Evolutionary conservation across 2,113 vertebrate species (phyloP), one percentile per base, ranked within the genome.

Genomic region (Poicephalus gulielmi): DNA sequence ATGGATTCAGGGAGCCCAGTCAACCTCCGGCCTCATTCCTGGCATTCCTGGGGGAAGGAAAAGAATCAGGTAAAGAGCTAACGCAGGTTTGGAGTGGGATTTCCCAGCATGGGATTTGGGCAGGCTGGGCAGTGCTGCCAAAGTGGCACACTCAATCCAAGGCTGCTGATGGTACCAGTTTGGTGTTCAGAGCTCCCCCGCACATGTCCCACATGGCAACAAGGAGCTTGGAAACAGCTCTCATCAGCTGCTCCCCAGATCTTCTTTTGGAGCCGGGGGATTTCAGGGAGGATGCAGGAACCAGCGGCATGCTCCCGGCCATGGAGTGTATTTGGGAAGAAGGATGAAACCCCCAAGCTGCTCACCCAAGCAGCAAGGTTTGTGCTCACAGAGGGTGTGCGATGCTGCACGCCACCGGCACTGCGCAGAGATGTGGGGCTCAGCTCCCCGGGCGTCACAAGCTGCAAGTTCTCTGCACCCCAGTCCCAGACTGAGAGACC

Each of bases 321-420:
- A 27, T 0, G 1, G 27, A 3, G 5, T 19, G 6, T 1, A 0
- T 8, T 8, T 59, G 59, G 14, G 24, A 78, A 53, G 22, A 62
- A 64, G 39, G 52, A 35, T 46, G 52, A 71, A 30, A 6, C 0
- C 5, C 43, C 39, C 4, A 4, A 11, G 11, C 11, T n/a, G 23
- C 7, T 52, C 52, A 27, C 7, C 0, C 3, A 50, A 64, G 57
- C 33, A 35, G 64, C 12, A 17, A 39, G 39, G 11, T 23, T 76
- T 6, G 4, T 18, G 24, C 30, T 25, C 24, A 11, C 0, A 5
- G 44, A 59, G 43, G 50, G 11, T 7, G 18, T 13, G 39, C 5
- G 9, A 17, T 17, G 43, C 43, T 70, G 73, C 60, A n/a, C 3
- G 4, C 11, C 43, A 31, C n/a, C 47, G 52, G 47, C 37, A 46